Evolutionary conservation across 2,797 vertebrate species (phyloP), one percentile per base, ranked within the genome.

Genomic region (Remorina albescens): DNA sequence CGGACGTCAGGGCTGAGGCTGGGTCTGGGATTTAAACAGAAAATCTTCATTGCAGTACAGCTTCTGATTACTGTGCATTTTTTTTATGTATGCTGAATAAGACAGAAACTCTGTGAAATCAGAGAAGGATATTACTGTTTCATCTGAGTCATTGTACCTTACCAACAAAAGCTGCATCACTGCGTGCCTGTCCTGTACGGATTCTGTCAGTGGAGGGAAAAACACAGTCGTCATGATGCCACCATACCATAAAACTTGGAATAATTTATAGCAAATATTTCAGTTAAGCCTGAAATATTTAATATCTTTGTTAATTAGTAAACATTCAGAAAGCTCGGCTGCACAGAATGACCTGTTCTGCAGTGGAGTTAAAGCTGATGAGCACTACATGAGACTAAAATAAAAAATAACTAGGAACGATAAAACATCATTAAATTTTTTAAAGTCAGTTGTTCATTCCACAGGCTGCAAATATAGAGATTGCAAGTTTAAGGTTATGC

Each of bases 101-200:
- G 19, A 82, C 69, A 61, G 41, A 39, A 42, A 53, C 59, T 69
- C 53, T 67, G 67, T 62, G 85, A 68, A 83, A 87, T 76, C 49
- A 73, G 72, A 90, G 70, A 58, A 21, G 67, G 34, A 58, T 42
- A 0, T 76, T 77, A 16, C 30, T 44, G 72, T 84, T 83, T 82
- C 80, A 70, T 70, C 78, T 64, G 28, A 78, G 80, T 84, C 81
- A 83, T 51, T 25, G 41, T 77, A 72, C 71, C 67, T 81, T 80
- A 57, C 54, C 73, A 63, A 2, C 56, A 59, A 65, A 28, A 51
- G 10, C 39, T 19, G 8, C 53, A 26, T 0, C 11, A 6, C 57
- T 34, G 41, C 28, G 49, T 12, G 12, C 57, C 71, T 71, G 70
- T 61, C 66, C 55, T 76, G 28, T 59, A 34, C 47, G 42, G 30